Conservation (phyloP, 2,797 vertebrate genomes). For the Molothrus aeneus region DNA sequence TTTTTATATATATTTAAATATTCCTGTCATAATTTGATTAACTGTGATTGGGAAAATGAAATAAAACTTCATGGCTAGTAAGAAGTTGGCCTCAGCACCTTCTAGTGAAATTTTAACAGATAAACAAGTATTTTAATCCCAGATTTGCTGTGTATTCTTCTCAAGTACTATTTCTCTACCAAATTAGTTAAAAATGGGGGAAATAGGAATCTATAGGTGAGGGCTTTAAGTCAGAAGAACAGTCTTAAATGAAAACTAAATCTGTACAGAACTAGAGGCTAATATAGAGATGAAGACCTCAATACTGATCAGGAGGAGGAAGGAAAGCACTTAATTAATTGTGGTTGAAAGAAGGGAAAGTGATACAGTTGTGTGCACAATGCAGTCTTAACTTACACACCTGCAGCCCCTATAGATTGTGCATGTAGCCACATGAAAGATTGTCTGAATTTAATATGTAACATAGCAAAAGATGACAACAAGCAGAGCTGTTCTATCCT, state of each 20-base stretch:
- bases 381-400: not conserved
- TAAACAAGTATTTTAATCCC: not conserved
- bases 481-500: not conserved
- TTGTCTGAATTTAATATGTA: not conserved
- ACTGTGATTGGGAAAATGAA: constrained; percentile 46
- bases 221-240: not conserved
- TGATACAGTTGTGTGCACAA: not conserved
- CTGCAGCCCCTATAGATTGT: not conserved
- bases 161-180: constrained; percentile 31
- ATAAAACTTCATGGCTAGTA: not conserved
- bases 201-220: not conserved
- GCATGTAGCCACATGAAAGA: not conserved
- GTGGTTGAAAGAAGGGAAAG: not conserved
- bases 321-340: not conserved
- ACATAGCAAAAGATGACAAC: not conserved
- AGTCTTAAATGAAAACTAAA: not conserved
- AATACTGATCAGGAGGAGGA: not conserved
- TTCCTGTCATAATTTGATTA: constrained; percentile 40
- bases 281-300: not conserved
- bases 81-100: constrained; percentile 34
- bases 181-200: constrained; percentile 9
- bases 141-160: not conserved
- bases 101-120: constrained; percentile 22
- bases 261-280: not conserved
- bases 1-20: not conserved